A percentile compares a stretch with the other conserved stretches of the same genome.
Conservation (phyloP, 2,888 invertebrate species). For the Apamea monoglypha region DNA sequence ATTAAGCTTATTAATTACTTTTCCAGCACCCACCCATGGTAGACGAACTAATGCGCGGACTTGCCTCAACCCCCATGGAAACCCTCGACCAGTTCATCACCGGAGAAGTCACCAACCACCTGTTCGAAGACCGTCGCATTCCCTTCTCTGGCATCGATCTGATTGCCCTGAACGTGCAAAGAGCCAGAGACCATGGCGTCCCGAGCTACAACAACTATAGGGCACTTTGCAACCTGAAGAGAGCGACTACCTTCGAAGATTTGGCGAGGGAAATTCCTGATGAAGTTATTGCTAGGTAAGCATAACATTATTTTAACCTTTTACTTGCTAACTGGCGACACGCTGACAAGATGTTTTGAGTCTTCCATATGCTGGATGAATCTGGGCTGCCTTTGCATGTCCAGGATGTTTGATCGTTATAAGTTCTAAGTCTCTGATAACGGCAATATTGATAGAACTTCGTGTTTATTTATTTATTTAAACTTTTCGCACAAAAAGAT, state of each 20-base stretch:
- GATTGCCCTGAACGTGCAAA: conserved; percentile 97
- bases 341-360: not conserved
- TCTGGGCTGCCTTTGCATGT: not conserved
- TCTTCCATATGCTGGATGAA: not conserved
- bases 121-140: conserved; percentile 96
- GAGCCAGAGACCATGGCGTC: conserved; percentile 96
- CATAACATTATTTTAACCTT: not conserved
- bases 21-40: conserved; percentile 92
- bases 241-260: conserved; percentile 96
- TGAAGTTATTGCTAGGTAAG: conserved; percentile 93
- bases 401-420: not conserved
- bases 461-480: too few relatives aligned
- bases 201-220: conserved; percentile 97
- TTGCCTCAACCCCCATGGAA: conserved; percentile 97
- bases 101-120: conserved; percentile 98
- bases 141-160: conserved; percentile 98
- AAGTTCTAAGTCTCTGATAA: not conserved
- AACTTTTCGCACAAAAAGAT: too few relatives aligned
- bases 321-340: not conserved
- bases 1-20: not conserved
- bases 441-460: not conserved
- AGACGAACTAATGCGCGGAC: conserved; percentile 96
- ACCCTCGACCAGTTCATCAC: conserved; percentile 98
- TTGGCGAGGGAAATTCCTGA: conserved; percentile 96
- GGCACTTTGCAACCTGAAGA: conserved; percentile 96